Evolutionary conservation across 2,113 vertebrate genomes (phyloP), one percentile per base, ranked within the genome.

Genomic region (Neotragus moschatus): DNA sequence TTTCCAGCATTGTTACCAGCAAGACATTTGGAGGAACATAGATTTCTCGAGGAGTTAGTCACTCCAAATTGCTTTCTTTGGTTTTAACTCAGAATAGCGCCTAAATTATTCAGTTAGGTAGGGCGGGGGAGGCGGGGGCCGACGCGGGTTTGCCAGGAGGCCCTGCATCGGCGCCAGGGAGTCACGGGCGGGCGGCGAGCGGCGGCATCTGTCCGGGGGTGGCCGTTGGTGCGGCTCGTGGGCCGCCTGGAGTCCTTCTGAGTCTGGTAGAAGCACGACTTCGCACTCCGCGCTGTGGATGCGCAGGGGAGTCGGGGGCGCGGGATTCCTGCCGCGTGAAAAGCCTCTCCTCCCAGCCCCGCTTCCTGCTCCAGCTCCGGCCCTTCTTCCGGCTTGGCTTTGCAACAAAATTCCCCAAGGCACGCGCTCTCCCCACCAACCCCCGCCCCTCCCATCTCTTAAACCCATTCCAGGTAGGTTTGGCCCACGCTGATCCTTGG

Each of bases 151-250:
- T 6, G 95, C 96, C 66, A 91, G 98, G 98, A 91, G 98, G 98
- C 97, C 98, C 97, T 85, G 93, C 95, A 93, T 93, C 98, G 91
- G 91, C 97, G 98, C 98, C 93, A 97, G 45, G 93, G 89, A 98
- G 98, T 94, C 97, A 97, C 94, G 94, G 93, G 98, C 94, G 95
- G 93, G 98, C 73, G 14, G 96, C 92, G 97, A 98, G 98, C 93
- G 90, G 7, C 79, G 98, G 96, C 98, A 99, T 99, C 98, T 99
- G 99, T 97, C 97, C 97, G 98, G 98, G 97, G 98, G 98, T 98
- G 98, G 98, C 98, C 89, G 90, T 63, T 89, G 94, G 98, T 49
- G 77, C 94, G 92, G 97, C 97, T 94, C 0, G 98, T 98, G 96
- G 98, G 98, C 95, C 33, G 93, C 96, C 96, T 96, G 73, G 94